Conservation (phyloP, 2,888 invertebrate genomes). For the Phaonia tiefii region DNA sequence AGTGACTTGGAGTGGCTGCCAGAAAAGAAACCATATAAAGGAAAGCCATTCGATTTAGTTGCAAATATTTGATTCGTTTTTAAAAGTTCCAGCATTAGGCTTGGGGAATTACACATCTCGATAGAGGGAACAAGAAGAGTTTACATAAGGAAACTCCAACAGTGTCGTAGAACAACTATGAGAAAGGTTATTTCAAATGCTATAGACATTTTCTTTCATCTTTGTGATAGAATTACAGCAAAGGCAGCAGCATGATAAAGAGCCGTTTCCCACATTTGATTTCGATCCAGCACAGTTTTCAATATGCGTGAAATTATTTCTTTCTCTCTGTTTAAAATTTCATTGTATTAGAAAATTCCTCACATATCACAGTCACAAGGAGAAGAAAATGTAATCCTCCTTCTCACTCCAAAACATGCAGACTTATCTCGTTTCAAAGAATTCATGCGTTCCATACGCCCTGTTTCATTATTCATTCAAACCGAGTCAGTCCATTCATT, state of each 20-base stretch:
- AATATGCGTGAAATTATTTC: conserved; percentile 56
- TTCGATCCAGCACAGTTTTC: conserved; percentile 22
- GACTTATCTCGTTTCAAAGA: not conserved
- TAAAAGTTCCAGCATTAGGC: conserved; percentile 20
- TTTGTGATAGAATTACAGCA: conserved; percentile 9
- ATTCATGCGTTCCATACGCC: conserved; percentile 7
- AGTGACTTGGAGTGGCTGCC: conserved; percentile 2
- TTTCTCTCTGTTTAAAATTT: conserved; percentile 7
- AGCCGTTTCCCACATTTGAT: conserved; percentile 9
- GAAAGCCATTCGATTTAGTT: conserved; percentile 9
- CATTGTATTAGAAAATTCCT: conserved; percentile 47
- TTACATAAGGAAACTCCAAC: not conserved
- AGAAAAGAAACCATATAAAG: not conserved
- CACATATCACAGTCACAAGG: conserved; percentile 14
- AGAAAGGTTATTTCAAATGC: not conserved
- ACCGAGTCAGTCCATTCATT: not conserved
- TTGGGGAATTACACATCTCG: not conserved
- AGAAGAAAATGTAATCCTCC: too few relatives aligned
- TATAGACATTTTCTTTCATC: not conserved
- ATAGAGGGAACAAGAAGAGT: not conserved
- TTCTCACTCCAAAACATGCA: not conserved
- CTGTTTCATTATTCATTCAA: not conserved
- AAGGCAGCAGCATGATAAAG: conserved; percentile 21
- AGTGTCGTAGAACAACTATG: not conserved
- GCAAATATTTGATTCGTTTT: conserved; percentile 27